Evolutionary conservation across 2,113 vertebrate species (phyloP), one percentile per base, ranked within the genome.

Genomic region (Nymphicus hollandicus): DNA sequence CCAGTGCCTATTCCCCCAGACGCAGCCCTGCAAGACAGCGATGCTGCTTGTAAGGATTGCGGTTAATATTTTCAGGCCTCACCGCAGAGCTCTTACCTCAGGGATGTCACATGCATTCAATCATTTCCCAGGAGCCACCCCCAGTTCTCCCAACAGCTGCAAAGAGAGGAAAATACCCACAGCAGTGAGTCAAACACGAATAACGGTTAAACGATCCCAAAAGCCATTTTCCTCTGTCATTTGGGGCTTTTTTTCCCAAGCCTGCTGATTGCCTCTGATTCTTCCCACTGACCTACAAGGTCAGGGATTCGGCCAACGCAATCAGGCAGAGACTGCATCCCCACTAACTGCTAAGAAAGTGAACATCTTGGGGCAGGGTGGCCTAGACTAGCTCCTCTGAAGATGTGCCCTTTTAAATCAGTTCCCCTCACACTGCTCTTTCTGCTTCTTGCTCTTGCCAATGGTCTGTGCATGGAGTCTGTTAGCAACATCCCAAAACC

Each of bases 61-160:
- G 4, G 0, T 49, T 60, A 86, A 72, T 61, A 69, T 79, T 89
- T 78, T 64, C 44, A 49, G 35, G 58, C 46, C 73, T 86, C 46
- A 39, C 73, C 73, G 31, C 60, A 92, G 55, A 76, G 53, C 46
- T 80, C 49, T 82, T 47, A 95, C 91, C 83, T 93, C 87, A 76
- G 83, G 84, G 92, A 71, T 47, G 33, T 93, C 92, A 93, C 72
- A 86, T 92, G 86, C 52, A 63, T 95, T 96, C 65, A 88, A 47
- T 96, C 77, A 97, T 92, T 52, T 79, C 89, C 81, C 81, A 93
- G 86, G 68, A 95, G 93, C 96, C 93, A 96, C 91, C 91, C 86
- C 90, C 95, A 86, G 92, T 63, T 96, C 94, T 97, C 96, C 85
- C 93, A 96, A 80, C 96, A 97, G 91, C 96, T 96, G 95, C 83